Percentiles rank a stretch among this genome's conserved stretches.
Conservation (phyloP, 1,140 invertebrate genomes). For the Kradibia gibbosae region DNA sequence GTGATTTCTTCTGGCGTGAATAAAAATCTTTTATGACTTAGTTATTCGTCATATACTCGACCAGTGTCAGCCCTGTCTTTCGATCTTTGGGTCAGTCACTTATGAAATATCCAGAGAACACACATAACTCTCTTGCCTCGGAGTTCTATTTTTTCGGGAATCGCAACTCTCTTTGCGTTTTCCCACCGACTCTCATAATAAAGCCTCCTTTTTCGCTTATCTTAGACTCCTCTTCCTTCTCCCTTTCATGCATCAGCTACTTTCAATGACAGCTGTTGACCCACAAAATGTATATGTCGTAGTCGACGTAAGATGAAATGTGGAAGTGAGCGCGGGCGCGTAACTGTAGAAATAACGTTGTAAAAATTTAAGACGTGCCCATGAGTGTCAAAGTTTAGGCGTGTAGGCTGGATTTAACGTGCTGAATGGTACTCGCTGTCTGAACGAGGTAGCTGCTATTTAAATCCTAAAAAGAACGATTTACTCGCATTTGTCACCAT, state of each 20-base stretch:
- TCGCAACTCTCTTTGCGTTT: constrained; percentile 27
- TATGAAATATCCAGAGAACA: not conserved
- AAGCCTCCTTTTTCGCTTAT: not conserved
- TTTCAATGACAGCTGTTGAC: constrained; percentile 45
- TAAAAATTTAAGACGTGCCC: not conserved
- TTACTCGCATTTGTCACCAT: constrained; percentile 20
- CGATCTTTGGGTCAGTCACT: not conserved
- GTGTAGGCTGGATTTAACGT: constrained; percentile 24
- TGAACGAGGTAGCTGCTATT: constrained; percentile 5
- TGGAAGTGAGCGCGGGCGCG: not conserved
- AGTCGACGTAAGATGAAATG: not conserved
- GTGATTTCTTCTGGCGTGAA: not conserved
- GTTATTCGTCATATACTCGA: not conserved
- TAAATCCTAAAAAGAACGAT: not conserved
- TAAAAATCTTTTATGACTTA: constrained; percentile 32
- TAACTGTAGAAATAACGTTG: constrained; percentile 22
- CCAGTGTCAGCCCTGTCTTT: not conserved
- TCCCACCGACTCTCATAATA: constrained; percentile 12
- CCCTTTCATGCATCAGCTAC: constrained; percentile 13
- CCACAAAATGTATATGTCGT: constrained; percentile 31
- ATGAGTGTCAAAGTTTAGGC: not conserved
- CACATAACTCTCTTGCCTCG: not conserved
- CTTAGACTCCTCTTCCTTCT: not conserved
- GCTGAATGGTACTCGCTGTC: not conserved
- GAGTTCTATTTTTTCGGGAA: not conserved